Percentiles rank a stretch among this genome's conserved stretches.
Conservation (phyloP, 2,888 invertebrate genomes). For the Ormyrus labotus region DNA sequence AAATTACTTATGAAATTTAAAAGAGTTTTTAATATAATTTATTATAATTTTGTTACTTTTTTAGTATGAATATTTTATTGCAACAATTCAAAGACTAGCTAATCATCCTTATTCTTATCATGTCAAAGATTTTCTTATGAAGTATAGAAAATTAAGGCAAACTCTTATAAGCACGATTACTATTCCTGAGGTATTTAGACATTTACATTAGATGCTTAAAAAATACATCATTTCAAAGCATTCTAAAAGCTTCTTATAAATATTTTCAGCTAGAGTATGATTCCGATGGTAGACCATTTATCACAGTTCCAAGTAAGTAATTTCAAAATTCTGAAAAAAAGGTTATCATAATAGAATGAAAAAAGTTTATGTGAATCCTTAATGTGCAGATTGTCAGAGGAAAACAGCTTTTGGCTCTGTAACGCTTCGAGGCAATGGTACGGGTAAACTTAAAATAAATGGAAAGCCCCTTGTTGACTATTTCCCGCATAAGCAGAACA, state of each 20-base stretch:
- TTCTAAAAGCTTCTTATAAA: constrained; percentile 53
- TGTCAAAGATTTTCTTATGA: constrained; percentile 84
- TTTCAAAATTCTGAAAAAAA: not conserved
- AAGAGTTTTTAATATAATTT: not conserved
- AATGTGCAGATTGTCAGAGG: constrained; percentile 80
- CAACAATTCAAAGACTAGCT: constrained; percentile 84
- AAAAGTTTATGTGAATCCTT: constrained; percentile 1
- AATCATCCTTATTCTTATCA: constrained; percentile 85
- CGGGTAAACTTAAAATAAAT: constrained; percentile 90
- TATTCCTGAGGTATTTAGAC: constrained; percentile 78
- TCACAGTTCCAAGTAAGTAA: constrained; percentile 70
- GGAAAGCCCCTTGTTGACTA: constrained; percentile 77
- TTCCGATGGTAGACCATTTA: constrained; percentile 83
- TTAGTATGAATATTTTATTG: constrained; percentile 84
- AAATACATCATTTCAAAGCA: not conserved
- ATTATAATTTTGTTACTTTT: constrained; percentile 48
- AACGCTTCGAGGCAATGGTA: constrained; percentile 88
- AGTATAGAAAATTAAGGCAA: constrained; percentile 81
- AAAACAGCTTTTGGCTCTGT: constrained; percentile 87
- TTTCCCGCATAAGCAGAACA: constrained; percentile 83
- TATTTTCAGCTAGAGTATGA: constrained; percentile 80
- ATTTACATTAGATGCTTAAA: constrained; percentile 6
- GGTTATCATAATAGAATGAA: not conserved
- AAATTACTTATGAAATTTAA: not conserved
- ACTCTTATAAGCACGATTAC: constrained; percentile 79